Conservation (phyloP, 2,113 vertebrate genomes). For the Carettochelys insculpta region DNA sequence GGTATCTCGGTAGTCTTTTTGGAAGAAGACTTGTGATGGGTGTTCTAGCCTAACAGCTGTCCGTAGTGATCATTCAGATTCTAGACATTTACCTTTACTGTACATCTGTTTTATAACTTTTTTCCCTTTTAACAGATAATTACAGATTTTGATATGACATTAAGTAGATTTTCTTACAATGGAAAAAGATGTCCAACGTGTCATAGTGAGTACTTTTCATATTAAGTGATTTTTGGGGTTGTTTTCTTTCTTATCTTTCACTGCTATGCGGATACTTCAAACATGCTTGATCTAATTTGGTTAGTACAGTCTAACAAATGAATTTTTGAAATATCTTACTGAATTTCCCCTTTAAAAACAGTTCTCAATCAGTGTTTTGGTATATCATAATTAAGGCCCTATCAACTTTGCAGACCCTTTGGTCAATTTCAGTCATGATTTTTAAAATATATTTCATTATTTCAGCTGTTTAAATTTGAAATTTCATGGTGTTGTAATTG, state of each 20-base stretch:
- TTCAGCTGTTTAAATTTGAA: too few relatives aligned
- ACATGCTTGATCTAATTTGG: neutral
- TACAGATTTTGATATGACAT: constrained; percentile 99
- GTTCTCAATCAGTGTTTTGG: neutral
- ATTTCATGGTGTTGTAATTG: too few relatives aligned
- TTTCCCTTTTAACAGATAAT: constrained; percentile 86
- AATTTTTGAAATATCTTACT: neutral
- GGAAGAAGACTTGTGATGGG: constrained; percentile 1
- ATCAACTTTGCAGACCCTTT: too few relatives aligned
- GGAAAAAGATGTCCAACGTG: constrained; percentile 94
- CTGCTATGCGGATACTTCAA: neutral
- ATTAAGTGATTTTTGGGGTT: neutral
- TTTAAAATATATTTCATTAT: too few relatives aligned
- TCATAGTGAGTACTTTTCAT: constrained; percentile 88
- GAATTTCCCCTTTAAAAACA: neutral
- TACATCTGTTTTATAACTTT: constrained; percentile 52
- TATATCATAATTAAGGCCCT: too few relatives aligned
- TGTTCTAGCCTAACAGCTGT: neutral
- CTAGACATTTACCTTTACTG: constrained; percentile 54
- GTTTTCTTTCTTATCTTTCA: neutral
- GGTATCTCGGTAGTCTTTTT: neutral
- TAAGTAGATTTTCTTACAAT: constrained; percentile 93
- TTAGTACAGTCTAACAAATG: neutral
- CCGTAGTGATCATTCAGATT: constrained; percentile 30
- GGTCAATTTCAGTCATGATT: too few relatives aligned